A percentile compares a stretch with the other conserved stretches of the same genome.
phyloP scores from a whole-genome alignment of 2,797 vertebrate genomes.

The Morus bassanus region DNA sequence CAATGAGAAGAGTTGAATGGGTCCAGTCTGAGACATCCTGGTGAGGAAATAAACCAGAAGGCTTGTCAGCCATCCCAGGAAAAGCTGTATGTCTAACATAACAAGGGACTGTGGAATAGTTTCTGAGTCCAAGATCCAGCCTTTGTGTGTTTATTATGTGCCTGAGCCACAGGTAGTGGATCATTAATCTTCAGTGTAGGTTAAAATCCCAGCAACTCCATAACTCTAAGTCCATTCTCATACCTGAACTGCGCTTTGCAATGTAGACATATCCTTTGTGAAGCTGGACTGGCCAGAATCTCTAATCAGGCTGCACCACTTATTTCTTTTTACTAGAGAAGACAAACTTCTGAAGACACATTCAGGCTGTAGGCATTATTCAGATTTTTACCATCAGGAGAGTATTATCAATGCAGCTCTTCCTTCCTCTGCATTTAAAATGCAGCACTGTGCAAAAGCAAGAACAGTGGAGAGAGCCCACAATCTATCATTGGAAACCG shows the following conservation, averaged over 20 bases:
- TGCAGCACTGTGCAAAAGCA: not conserved
- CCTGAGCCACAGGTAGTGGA: not conserved
- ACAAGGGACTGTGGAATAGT: not conserved
- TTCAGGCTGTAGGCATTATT: conserved; percentile 24
- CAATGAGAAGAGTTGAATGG: not conserved
- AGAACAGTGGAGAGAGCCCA: not conserved
- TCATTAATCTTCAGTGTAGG: not conserved
- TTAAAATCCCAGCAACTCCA: not conserved
- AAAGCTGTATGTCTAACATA: not conserved
- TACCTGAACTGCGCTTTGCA: not conserved
- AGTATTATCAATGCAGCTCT: conserved; percentile 25
- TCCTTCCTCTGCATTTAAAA: not conserved
- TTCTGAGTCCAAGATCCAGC: not conserved
- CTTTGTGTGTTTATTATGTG: not conserved
- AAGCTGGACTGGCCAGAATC: not conserved
- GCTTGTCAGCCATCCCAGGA: not conserved
- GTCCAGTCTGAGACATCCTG: not conserved
- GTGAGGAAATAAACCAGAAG: not conserved
- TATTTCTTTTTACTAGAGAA: not conserved
- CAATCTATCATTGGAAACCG: not conserved
- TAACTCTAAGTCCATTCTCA: not conserved
- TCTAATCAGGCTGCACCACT: not conserved
- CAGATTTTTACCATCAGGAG: not conserved
- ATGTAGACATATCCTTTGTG: not conserved
- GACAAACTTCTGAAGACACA: not conserved